phyloP scores from a whole-genome alignment of 2,888 invertebrate genomes.

The Aleiodes testaceus region DNA sequence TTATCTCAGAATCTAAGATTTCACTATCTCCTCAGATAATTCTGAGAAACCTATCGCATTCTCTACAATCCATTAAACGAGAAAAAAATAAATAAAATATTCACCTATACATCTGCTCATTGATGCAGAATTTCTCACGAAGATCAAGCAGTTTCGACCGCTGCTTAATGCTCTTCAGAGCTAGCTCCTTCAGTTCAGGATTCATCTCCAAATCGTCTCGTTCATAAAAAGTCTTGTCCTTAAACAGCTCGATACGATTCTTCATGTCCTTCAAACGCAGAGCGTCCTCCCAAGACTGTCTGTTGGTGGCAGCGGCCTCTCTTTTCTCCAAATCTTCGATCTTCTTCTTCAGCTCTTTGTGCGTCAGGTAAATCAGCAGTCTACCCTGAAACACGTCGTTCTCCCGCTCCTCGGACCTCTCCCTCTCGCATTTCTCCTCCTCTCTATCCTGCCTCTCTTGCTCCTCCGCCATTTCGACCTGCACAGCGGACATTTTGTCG shows the following conservation, averaged over 20 bases:
- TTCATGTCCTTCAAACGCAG: conserved; percentile 67
- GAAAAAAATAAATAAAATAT: conserved; percentile 19
- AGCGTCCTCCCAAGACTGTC: conserved; percentile 66
- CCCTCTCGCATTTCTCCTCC: no score
- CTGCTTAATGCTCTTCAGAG: conserved; percentile 56
- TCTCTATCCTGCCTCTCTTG: no score
- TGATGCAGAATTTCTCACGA: conserved; percentile 57
- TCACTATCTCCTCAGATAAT: background rate
- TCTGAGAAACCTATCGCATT: no score
- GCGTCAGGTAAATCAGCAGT: conserved; percentile 63
- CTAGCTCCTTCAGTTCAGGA: conserved; percentile 56
- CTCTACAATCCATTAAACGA: background rate
- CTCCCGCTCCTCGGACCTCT: background rate
- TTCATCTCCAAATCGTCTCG: conserved; percentile 59
- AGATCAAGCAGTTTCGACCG: conserved; percentile 56
- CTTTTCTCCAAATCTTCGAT: conserved; percentile 62
- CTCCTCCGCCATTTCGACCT: background rate
- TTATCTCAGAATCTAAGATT: no score
- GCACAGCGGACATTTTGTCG: conserved; percentile 30
- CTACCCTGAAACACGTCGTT: conserved; percentile 42
- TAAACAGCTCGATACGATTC: conserved; percentile 62
- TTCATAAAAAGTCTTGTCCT: conserved; percentile 62
- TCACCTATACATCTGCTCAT: conserved; percentile 64
- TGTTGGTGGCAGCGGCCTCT: conserved; percentile 61
- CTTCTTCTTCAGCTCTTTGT: conserved; percentile 61